Base-by-base conservation (phyloP, 2,113 vertebrate genomes). In the Xiphorhynchus elegans region DNA sequence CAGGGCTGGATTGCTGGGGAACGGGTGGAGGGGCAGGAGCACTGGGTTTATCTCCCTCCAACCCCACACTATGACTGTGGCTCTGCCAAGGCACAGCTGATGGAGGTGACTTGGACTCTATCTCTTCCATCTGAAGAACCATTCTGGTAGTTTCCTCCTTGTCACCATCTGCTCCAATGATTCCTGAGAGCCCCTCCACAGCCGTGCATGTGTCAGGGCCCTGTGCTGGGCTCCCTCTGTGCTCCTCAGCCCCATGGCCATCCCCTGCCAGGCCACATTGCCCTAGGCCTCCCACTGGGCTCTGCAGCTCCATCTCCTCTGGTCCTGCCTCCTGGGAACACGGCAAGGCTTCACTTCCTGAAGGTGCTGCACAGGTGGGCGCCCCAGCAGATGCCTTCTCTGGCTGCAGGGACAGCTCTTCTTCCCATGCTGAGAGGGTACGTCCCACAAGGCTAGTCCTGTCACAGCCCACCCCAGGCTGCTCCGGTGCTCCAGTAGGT, bases 111-210 rank as follows among this genome's bases (percentile, higher is more conserved):
- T 59, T 96, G 68, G 82, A 70, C 44, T 86, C 86, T 92, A 97
- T 89, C 40, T 90, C 96, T 89, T 98, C 98, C 95, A 96, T 97
- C 72, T 97, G 97, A 87, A 97, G 97, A 88, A 97, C 63, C 7
- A 79, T 37, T 66, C 93, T 68, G 76, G 89, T 87, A 63, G 67
- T 87, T 84, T 95, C 76, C 8, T 69, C 89, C 68, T 96, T 93
- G 55, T 80, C 37, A 1, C 5, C 11, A 17, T 72, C 81, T 42
- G 40, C 60, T 89, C 64, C 35, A 53, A 13, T 39, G 28, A 64
- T 39, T 73, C 59, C 70, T 1, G 60, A 96, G 63, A 87, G 49
- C 37, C 37, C 55, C 49, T 83, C 35, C 80, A 19, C 76, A 73
- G 60, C 67, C 4, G 6, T 50, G 69, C 79, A 69, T 83, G 25